These are phyloP conservation scores for Agrotis clavis DNA, from an alignment of 2,888 invertebrate genomes.

Conservation along the genomic window DNA sequence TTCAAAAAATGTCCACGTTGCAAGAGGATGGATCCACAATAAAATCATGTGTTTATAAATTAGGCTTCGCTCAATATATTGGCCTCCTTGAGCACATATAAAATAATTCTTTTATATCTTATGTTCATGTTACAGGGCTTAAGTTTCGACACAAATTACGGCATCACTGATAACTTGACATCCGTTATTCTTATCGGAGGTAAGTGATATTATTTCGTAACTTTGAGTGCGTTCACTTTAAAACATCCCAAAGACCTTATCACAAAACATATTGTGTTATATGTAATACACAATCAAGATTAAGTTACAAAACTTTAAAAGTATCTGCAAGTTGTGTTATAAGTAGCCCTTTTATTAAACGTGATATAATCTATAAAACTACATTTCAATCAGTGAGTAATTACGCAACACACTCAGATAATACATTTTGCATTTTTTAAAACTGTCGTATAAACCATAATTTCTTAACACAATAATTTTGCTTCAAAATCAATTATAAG, in stretches of 20 bases:
- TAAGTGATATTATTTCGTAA: slow-evolving; percentile 78
- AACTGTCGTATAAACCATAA: background rate
- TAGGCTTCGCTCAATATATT: no score
- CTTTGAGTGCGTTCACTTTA: background rate
- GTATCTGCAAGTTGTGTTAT: background rate
- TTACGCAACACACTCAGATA: background rate
- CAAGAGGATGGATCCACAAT: no score
- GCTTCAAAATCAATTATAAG: no score
- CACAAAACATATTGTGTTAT: background rate
- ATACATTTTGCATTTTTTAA: background rate
- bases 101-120: background rate
- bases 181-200: slow-evolving; percentile 97
- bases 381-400: slow-evolving; percentile 4
- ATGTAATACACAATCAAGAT: background rate
- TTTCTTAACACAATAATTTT: background rate
- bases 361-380: background rate
- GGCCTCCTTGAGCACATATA: no score
- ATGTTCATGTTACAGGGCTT: slow-evolving; percentile 91
- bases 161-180: slow-evolving; percentile 96
- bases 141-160: slow-evolving; percentile 96
- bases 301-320: slow-evolving; percentile 12
- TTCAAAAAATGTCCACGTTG: no score
- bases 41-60: no score
- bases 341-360: background rate
- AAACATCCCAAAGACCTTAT: slow-evolving; percentile 6